Conservation (phyloP, 2,113 vertebrate genomes). For the Cettia cetti region DNA sequence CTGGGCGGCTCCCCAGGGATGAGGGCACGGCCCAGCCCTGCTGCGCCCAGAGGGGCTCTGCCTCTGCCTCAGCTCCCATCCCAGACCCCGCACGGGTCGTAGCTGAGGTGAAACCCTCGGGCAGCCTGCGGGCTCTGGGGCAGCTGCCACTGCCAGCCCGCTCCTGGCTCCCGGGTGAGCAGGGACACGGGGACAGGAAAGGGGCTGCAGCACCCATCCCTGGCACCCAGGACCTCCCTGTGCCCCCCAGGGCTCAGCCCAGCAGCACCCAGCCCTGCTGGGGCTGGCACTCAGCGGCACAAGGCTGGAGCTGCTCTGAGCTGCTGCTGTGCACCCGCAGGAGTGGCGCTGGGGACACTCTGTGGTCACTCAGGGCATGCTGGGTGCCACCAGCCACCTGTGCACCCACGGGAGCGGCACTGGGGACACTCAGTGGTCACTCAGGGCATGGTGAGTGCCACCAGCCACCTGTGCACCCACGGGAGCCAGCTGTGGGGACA, state of each 20-base stretch:
- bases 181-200: rapidly evolving
- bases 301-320: not conserved
- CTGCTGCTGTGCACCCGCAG: not conserved
- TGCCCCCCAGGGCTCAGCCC: not conserved
- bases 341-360: rapidly evolving
- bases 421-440: not conserved
- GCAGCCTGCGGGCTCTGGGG: rapidly evolving
- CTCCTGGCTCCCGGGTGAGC: not conserved
- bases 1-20: not conserved
- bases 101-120: not conserved
- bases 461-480: not conserved
- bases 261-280: not conserved
- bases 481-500: not conserved
- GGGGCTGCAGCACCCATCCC: too few relatives aligned
- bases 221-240: not conserved
- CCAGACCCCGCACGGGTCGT: not conserved
- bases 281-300: not conserved
- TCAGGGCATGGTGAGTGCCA: not conserved
- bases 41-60: not conserved
- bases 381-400: not conserved
- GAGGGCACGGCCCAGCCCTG: rapidly evolving
- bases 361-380: not conserved
- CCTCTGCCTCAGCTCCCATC: not conserved
- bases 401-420: not conserved
- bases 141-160: not conserved